phyloP scores from a whole-genome alignment of 2,888 invertebrate species.

The Laspeyria flexula region DNA sequence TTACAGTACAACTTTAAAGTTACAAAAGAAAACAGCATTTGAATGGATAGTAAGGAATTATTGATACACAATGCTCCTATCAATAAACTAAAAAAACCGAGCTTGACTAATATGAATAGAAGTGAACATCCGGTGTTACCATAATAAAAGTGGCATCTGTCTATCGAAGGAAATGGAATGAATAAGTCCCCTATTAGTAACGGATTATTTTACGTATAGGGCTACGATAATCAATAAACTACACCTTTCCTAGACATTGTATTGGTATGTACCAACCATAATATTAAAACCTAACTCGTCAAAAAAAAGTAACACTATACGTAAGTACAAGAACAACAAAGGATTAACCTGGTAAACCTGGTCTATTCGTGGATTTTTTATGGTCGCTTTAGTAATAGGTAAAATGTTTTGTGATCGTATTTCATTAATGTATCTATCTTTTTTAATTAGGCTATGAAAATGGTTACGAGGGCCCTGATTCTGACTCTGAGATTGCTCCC shows the following conservation, averaged over 20 bases:
- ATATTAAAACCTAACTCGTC: no score
- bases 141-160: constrained; percentile 3
- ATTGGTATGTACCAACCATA: not conserved
- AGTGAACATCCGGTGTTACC: constrained; percentile 7
- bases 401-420: no score
- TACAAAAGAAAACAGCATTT: not conserved
- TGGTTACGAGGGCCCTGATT: no score
- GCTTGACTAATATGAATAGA: constrained; percentile 3
- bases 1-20: not conserved
- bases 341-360: no score
- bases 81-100: not conserved
- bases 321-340: no score
- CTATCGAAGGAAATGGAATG: not conserved
- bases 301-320: no score
- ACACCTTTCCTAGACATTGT: not conserved
- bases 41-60: not conserved
- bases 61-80: not conserved
- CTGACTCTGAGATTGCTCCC: no score
- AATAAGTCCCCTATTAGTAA: not conserved
- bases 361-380: no score
- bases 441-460: no score
- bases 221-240: not conserved
- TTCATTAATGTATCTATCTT: no score
- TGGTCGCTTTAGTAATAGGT: no score
- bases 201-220: not conserved